Conservation (phyloP, 2,797 vertebrate species). For the Kryptopterus vitreolus region DNA sequence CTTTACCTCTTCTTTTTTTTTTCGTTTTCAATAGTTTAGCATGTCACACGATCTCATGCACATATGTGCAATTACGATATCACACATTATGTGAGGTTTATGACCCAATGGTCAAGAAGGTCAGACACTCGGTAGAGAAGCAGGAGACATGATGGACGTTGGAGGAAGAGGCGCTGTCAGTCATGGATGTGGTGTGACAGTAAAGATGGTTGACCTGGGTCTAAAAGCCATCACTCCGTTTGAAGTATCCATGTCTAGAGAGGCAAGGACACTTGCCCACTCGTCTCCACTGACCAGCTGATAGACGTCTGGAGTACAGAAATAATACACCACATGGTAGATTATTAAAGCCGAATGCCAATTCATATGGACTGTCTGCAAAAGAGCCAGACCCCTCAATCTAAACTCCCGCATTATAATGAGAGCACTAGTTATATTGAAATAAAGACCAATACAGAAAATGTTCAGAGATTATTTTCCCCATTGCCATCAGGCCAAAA, state of each 20-base stretch:
- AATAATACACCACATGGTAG: not conserved
- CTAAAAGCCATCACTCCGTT: constrained; percentile 4
- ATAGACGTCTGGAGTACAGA: constrained; percentile 5
- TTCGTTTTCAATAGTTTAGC: constrained; percentile 4
- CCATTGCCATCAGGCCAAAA: too few relatives aligned
- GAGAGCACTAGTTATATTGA: too few relatives aligned
- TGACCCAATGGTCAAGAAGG: constrained; percentile 18
- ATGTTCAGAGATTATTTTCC: too few relatives aligned
- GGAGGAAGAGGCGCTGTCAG: constrained; percentile 15
- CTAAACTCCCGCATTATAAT: too few relatives aligned
- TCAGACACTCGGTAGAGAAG: constrained; percentile 2
- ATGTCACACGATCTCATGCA: constrained; percentile 16
- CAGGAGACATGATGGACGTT: constrained; percentile 23
- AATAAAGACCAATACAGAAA: too few relatives aligned
- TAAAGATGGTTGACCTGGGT: not conserved
- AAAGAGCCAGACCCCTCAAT: too few relatives aligned
- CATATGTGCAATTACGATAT: constrained; percentile 29
- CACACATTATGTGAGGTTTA: constrained; percentile 2
- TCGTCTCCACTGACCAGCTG: constrained; percentile 28
- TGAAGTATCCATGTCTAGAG: not conserved
- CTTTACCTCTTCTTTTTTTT: too few relatives aligned
- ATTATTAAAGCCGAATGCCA: not conserved
- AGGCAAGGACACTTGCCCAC: not conserved
- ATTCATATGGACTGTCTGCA: not conserved
- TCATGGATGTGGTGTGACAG: constrained; percentile 13